phyloP scores from a whole-genome alignment of 2,797 vertebrate genomes.

The Anolis apletophallus region DNA sequence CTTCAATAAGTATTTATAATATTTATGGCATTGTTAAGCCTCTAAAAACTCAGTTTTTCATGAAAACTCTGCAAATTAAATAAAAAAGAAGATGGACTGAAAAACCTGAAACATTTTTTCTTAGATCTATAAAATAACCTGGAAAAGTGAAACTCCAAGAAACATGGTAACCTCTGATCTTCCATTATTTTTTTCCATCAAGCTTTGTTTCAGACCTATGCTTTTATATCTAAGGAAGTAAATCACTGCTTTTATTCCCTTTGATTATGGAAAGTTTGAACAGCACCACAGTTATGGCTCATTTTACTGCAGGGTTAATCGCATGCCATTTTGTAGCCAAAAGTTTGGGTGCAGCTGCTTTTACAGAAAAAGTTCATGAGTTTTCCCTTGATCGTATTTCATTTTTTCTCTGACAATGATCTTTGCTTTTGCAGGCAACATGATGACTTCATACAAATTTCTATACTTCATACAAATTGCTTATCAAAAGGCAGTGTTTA shows the following conservation, averaged over 20 bases:
- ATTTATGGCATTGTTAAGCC: conserved; percentile 24
- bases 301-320: conserved; percentile 45
- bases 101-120: conserved; percentile 16
- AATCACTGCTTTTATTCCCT: neutral
- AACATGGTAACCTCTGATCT: neutral
- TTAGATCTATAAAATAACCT: neutral
- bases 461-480: conserved; percentile 59
- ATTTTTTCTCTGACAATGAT: conserved; percentile 55
- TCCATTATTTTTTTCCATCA: neutral
- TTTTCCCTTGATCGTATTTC: conserved; percentile 62
- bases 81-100: neutral
- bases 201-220: neutral
- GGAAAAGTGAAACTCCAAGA: neutral
- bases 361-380: conserved; percentile 49
- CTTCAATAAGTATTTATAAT: rapidly evolving
- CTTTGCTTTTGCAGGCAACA: conserved; percentile 67
- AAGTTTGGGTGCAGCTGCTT: conserved; percentile 43
- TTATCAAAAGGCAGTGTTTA: conserved; percentile 61
- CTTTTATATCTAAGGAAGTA: conserved; percentile 22
- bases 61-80: neutral
- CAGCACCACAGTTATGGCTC: conserved; percentile 24
- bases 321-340: neutral
- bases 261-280: conserved; percentile 30
- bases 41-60: neutral
- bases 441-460: conserved; percentile 41